A percentile compares a stretch with the other conserved stretches of the same genome.
phyloP scores from a whole-genome alignment of 2,888 invertebrate genomes.

The Drosophila testacea region DNA sequence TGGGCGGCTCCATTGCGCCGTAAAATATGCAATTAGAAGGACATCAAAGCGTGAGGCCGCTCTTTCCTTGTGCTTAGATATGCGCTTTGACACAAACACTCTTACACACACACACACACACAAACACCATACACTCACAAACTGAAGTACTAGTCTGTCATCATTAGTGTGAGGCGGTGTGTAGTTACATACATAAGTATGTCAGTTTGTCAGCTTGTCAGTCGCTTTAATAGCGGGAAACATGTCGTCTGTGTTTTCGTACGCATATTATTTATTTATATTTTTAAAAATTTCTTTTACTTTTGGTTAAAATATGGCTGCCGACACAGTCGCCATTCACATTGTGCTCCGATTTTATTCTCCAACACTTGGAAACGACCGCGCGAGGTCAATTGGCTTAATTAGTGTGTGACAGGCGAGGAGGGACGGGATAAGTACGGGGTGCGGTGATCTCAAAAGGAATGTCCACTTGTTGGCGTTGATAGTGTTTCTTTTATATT shows the following conservation, averaged over 20 bases:
- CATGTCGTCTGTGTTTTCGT: slow-evolving; percentile 39
- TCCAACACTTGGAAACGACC: slow-evolving; percentile 56
- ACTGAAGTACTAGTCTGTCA: slow-evolving; percentile 41
- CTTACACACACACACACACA: background rate
- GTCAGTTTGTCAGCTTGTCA: slow-evolving; percentile 38
- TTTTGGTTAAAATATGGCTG: slow-evolving; percentile 61
- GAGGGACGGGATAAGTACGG: background rate
- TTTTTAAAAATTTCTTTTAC: slow-evolving; percentile 39
- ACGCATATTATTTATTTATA: slow-evolving; percentile 54
- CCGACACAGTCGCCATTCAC: slow-evolving; percentile 30
- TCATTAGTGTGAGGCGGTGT: slow-evolving; percentile 51
- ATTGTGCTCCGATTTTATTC: slow-evolving; percentile 26
- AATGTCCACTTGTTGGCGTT: slow-evolving; percentile 22
- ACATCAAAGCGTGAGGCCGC: slow-evolving; percentile 71
- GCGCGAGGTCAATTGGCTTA: slow-evolving; percentile 78
- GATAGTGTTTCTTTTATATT: slow-evolving; percentile 1
- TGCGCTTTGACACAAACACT: slow-evolving; percentile 58
- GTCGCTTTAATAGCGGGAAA: slow-evolving; percentile 35
- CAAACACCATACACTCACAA: background rate
- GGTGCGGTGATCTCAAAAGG: slow-evolving; percentile 1
- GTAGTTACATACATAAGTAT: slow-evolving; percentile 22
- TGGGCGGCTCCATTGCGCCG: slow-evolving; percentile 67
- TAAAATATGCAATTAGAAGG: slow-evolving; percentile 80
- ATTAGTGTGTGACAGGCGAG: slow-evolving; percentile 71
- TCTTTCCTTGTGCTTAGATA: slow-evolving; percentile 48